Evolutionary conservation across 2,113 vertebrate genomes (phyloP).

Genomic region (Mixornis gularis): DNA sequence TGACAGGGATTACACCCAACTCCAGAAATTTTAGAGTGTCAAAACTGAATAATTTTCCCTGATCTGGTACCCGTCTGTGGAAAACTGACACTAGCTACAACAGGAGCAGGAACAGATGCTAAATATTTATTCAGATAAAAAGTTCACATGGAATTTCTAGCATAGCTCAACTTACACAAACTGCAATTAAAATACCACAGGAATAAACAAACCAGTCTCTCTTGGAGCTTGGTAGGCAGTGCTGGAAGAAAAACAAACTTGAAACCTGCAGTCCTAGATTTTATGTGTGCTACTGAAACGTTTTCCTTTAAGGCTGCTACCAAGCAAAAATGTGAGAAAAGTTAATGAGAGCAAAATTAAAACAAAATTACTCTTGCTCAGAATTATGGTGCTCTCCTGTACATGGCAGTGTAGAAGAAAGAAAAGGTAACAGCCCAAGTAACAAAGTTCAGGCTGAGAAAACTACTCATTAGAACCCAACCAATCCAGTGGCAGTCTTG

Average conservation of each 20-base stretch:
- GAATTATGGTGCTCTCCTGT: background rate
- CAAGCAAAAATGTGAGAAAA: background rate
- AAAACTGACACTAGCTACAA: constrained; percentile 10
- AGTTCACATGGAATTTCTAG: constrained; percentile 40
- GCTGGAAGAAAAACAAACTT: constrained; percentile 38
- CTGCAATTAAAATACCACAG: constrained; percentile 57
- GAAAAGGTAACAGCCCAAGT: background rate
- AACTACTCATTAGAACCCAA: background rate
- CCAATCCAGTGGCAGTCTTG: background rate
- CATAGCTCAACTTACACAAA: constrained; percentile 44
- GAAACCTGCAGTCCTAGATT: background rate
- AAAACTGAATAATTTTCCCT: background rate
- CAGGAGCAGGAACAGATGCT: background rate
- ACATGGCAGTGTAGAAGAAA: background rate
- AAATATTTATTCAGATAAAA: constrained; percentile 51
- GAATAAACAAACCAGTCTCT: constrained; percentile 40
- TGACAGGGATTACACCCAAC: background rate
- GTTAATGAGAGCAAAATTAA: background rate
- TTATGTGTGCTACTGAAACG: background rate
- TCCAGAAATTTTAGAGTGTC: background rate
- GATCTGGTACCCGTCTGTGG: background rate
- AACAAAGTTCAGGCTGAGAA: background rate
- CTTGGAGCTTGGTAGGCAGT: constrained; percentile 2
- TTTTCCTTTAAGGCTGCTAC: background rate
- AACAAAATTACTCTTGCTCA: background rate